Percentiles rank a stretch among this genome's conserved stretches.
These are phyloP conservation scores for Cylas formicarius DNA, from an alignment of 1,140 invertebrate species.

Conservation along the genomic window DNA sequence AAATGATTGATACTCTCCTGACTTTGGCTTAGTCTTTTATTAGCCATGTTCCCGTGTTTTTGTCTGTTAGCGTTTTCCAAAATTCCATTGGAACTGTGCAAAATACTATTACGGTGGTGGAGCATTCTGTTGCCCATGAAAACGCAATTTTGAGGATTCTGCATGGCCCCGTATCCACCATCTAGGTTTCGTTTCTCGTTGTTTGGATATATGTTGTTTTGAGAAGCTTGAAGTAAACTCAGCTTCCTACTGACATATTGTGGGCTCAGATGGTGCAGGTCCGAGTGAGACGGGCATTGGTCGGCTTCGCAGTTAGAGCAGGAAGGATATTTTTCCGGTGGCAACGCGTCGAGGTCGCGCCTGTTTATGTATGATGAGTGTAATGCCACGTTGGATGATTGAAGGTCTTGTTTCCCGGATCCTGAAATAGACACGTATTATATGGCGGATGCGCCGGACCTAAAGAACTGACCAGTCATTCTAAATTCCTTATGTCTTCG, in stretches of 20 bases:
- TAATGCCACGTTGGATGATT: slow-evolving; percentile 27
- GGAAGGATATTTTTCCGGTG: slow-evolving; percentile 14
- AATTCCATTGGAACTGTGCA: slow-evolving; percentile 16
- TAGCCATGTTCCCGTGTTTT: slow-evolving; percentile 1
- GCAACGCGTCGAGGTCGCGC: slow-evolving; percentile 10
- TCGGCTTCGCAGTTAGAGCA: slow-evolving; percentile 30
- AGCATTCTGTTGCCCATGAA: slow-evolving; percentile 16
- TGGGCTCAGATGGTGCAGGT: slow-evolving; percentile 31
- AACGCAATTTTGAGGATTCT: slow-evolving; percentile 6
- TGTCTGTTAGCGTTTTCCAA: slow-evolving; percentile 10
- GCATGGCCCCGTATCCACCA: neutral
- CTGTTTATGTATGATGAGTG: slow-evolving; percentile 27
- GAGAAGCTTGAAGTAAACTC: slow-evolving; percentile 24
- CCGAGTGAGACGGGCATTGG: slow-evolving; percentile 31
- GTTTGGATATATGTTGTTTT: slow-evolving; percentile 16
- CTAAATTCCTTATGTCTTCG: slow-evolving; percentile 38
- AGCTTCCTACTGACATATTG: slow-evolving; percentile 30
- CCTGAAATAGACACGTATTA: slow-evolving; percentile 6
- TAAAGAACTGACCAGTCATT: slow-evolving; percentile 24
- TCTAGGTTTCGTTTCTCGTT: slow-evolving; percentile 5
- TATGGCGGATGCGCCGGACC: neutral
- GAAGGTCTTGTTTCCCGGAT: slow-evolving; percentile 12
- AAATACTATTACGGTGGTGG: slow-evolving; percentile 14
- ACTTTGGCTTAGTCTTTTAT: slow-evolving; percentile 23
- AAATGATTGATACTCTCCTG: slow-evolving; percentile 25